A percentile compares a stretch with the other conserved stretches of the same genome.
phyloP scores from a whole-genome alignment of 2,113 vertebrate species.

The Passer montanus region DNA sequence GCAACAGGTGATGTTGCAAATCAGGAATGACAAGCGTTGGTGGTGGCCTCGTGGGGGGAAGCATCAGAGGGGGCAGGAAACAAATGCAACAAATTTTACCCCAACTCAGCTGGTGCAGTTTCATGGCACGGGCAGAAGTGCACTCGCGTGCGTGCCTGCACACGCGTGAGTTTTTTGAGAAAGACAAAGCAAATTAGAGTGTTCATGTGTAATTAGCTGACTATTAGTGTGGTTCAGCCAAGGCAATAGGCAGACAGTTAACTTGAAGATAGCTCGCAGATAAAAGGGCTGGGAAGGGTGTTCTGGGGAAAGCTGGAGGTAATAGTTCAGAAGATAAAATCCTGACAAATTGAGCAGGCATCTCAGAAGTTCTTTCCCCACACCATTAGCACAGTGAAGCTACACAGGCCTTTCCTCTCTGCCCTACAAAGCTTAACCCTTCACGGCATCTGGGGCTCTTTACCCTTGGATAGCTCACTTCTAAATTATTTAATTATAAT shows the following conservation, averaged over 20 bases:
- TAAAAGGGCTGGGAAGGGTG: neutral
- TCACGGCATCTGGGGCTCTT: neutral
- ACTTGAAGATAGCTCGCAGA: neutral
- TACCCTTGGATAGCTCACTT: neutral
- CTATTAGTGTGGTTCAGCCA: constrained; percentile 44
- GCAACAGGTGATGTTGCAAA: constrained; percentile 51
- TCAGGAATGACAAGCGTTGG: neutral
- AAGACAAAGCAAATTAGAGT: constrained; percentile 44
- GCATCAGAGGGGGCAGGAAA: neutral
- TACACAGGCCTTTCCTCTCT: neutral
- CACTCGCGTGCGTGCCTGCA: neutral
- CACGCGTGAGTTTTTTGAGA: neutral
- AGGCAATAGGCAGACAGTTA: constrained; percentile 42
- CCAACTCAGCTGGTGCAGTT: neutral
- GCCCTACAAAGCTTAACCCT: neutral
- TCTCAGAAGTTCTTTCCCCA: neutral
- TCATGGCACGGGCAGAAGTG: neutral
- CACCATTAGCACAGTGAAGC: neutral
- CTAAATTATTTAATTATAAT: neutral
- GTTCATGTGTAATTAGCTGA: constrained; percentile 47
- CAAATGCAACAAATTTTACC: neutral
- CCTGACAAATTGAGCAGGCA: constrained; percentile 20
- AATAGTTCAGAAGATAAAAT: constrained; percentile 19
- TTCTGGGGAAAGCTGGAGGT: neutral
- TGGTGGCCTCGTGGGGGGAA: neutral